Evolutionary conservation across 2,113 vertebrate species (phyloP), one percentile per base, ranked within the genome.

Genomic region (Gymnocephalus cernua): DNA sequence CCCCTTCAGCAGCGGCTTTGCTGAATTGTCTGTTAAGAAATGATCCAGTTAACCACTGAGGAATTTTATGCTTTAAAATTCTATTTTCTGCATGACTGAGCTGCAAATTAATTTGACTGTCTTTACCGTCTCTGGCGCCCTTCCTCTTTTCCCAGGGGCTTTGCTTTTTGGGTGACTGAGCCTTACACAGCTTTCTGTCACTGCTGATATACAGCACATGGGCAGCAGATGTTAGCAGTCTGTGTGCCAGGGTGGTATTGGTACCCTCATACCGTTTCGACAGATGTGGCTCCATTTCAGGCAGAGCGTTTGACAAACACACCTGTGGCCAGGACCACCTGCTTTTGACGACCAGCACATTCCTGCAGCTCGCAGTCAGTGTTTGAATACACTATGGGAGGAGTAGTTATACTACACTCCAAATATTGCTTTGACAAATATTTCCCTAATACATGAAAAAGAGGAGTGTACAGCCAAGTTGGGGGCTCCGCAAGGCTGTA

Each of bases 71-170:
- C 90, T 79, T 48, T 19, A 48, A 72, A 88, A 93, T 89, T 82
- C 70, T 79, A 84, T 93, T 91, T 93, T 93, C 86, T 85, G 88
- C 81, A 79, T 92, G 89, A 88, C 87, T 87, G 89, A 88, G 90
- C 85, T 66, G 83, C 80, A 85, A 90, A 93, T 92, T 72, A 82
- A 91, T 89, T 88, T 79, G 27, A 84, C 76, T 87, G 88, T 89
- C 83, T 88, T 81, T 79, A 65, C 66, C 16, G 48, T 69, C 48
- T 32, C 79, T 89, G 90, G 85, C 87, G 80, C 70, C 82, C 74
- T 77, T 87, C 74, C 83, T 73, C 29, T 18, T 81, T 73, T 85
- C 82, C 90, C 82, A 73, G 69, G 75, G 87, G 85, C 79, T 86
- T 80, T 63, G 58, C 54, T 80, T 80, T 78, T 65, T 86, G 71